These are phyloP conservation scores for Cryptocephalus moraei DNA, from an alignment of 2,888 invertebrate species.

Conservation along the genomic window DNA sequence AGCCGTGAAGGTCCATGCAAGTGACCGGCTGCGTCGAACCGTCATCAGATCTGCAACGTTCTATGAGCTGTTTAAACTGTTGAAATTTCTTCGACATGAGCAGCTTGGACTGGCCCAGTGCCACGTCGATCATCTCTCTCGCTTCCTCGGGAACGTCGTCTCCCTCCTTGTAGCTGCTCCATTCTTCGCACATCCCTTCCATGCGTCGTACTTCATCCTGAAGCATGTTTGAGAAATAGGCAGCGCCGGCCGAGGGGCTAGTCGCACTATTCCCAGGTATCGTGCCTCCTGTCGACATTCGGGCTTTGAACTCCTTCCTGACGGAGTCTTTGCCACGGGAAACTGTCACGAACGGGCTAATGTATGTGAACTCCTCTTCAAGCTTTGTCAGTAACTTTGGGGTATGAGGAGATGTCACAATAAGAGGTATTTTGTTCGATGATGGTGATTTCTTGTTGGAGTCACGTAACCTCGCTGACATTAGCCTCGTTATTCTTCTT, in stretches of 20 bases:
- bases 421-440: too few relatives aligned
- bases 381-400: too few relatives aligned
- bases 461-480: too few relatives aligned
- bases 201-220: conserved; percentile 45
- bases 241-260: conserved; percentile 30
- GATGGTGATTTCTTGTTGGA: too few relatives aligned
- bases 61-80: conserved; percentile 36
- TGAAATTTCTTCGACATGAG: conserved; percentile 66
- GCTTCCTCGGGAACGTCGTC: conserved; percentile 42
- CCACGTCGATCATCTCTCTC: conserved; percentile 52
- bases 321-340: conserved; percentile 51
- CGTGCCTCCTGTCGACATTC: conserved; percentile 20
- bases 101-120: conserved; percentile 69
- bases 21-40: conserved; percentile 41
- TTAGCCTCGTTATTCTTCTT: too few relatives aligned
- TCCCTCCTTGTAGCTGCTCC: conserved; percentile 41
- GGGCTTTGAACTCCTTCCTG: conserved; percentile 40
- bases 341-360: conserved; percentile 49
- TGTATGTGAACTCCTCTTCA: conserved; percentile 17
- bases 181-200: conserved; percentile 42
- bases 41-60: background rate
- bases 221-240: conserved; percentile 38
- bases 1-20: conserved; percentile 68
- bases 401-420: too few relatives aligned
- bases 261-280: conserved; percentile 10